Evolutionary conservation across 2,888 invertebrate species (phyloP).

Genomic region (Heteromurus nitidus): DNA sequence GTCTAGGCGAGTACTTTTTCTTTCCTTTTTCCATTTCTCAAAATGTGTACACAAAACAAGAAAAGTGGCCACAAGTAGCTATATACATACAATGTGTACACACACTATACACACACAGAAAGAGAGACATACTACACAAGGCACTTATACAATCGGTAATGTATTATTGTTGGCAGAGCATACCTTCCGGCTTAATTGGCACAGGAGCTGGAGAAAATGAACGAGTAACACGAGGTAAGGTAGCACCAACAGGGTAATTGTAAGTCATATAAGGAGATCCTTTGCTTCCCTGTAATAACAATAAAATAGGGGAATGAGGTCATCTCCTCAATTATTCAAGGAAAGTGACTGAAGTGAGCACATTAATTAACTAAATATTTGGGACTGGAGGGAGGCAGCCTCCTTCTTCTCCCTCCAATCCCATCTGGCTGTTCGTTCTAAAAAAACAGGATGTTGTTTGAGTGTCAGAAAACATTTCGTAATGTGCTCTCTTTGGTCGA

Average conservation of each 20-base stretch:
- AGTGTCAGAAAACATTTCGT: not conserved
- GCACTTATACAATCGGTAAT: not conserved
- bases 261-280: slow-evolving; percentile 68
- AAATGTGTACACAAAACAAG: not conserved
- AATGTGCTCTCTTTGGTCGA: not conserved
- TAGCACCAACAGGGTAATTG: slow-evolving; percentile 73
- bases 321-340: slow-evolving; percentile 44
- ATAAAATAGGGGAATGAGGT: slow-evolving; percentile 32
- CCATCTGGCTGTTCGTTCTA: not conserved
- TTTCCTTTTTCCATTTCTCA: not conserved
- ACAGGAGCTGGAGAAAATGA: slow-evolving; percentile 71
- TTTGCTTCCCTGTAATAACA: slow-evolving; percentile 68
- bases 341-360: not conserved
- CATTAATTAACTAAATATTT: slow-evolving; percentile 37
- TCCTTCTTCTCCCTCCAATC: not conserved
- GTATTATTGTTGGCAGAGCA: slow-evolving; percentile 10
- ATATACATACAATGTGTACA: no score
- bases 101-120: no score
- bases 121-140: not conserved
- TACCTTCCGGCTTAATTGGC: slow-evolving; percentile 67
- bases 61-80: slow-evolving; percentile 2
- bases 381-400: not conserved
- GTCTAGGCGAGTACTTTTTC: no score
- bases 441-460: not conserved
- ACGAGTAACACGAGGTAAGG: slow-evolving; percentile 70